Percentiles rank a stretch among this genome's conserved stretches.
Conservation (phyloP, 2,888 invertebrate species). For the Leptogaster cylindrica region DNA sequence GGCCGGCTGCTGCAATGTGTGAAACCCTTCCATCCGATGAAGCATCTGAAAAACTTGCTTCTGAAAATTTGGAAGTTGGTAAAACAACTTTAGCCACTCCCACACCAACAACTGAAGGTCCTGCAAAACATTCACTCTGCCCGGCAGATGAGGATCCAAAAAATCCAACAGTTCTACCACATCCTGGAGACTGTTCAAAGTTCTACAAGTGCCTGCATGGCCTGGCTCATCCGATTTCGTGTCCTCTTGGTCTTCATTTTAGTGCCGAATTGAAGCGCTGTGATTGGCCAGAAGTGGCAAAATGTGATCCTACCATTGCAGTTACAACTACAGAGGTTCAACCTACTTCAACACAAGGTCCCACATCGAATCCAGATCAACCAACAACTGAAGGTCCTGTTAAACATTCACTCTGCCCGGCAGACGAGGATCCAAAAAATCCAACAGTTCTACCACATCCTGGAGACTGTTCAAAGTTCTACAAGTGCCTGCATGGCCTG, state of each 20-base stretch:
- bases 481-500: constrained; percentile 43
- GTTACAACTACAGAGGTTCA: neutral
- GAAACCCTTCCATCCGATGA: too few relatives aligned
- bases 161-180: constrained; percentile 46
- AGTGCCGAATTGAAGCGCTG: constrained; percentile 50
- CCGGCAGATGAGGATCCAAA: constrained; percentile 34
- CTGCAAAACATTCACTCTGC: neutral
- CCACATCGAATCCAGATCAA: neutral
- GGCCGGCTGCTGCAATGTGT: too few relatives aligned
- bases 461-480: constrained; percentile 44
- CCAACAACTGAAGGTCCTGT: constrained; percentile 1
- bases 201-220: constrained; percentile 55
- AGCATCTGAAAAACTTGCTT: too few relatives aligned
- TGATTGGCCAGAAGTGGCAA: constrained; percentile 52
- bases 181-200: constrained; percentile 55
- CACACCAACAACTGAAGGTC: constrained; percentile 3
- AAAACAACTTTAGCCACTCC: too few relatives aligned
- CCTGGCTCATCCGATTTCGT: constrained; percentile 48
- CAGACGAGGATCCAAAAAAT: constrained; percentile 21
- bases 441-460: constrained; percentile 28
- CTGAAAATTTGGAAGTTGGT: too few relatives aligned
- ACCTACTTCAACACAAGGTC: neutral
- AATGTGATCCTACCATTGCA: constrained; percentile 47
- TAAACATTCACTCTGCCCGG: constrained; percentile 9
- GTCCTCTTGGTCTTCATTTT: constrained; percentile 50